phyloP scores from a whole-genome alignment of 2,113 vertebrate genomes.

The Pitta sordida region DNA sequence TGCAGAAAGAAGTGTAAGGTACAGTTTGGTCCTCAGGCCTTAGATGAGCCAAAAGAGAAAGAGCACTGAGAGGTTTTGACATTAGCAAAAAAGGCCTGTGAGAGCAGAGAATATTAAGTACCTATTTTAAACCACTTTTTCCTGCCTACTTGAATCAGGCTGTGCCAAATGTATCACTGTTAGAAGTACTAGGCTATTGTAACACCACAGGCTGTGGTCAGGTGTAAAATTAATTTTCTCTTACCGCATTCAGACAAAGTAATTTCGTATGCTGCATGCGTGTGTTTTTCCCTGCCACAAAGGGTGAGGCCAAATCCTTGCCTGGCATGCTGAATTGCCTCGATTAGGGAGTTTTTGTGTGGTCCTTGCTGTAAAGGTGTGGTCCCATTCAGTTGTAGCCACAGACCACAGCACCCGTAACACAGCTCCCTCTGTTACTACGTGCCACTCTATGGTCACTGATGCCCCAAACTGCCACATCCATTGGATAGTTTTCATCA shows the following conservation, averaged over 20 bases:
- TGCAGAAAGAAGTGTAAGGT: neutral
- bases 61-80: neutral
- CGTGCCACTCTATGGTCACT: neutral
- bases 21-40: neutral
- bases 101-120: neutral
- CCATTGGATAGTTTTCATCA: neutral
- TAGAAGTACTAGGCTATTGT: constrained; percentile 11
- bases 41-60: neutral
- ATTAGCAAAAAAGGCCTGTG: neutral
- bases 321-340: neutral
- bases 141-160: neutral
- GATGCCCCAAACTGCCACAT: neutral
- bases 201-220: neutral
- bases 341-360: neutral
- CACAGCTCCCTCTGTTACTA: neutral
- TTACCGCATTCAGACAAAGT: neutral
- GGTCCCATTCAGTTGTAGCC: neutral
- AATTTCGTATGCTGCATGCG: neutral
- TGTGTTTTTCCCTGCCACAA: neutral
- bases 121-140: neutral
- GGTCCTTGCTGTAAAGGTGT: neutral
- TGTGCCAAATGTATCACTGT: neutral
- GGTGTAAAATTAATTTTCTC: constrained; percentile 30
- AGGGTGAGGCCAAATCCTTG: neutral
- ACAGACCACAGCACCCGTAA: neutral